Base-by-base conservation (phyloP, 2,797 vertebrate species). In the Fistularia commersonii region DNA sequence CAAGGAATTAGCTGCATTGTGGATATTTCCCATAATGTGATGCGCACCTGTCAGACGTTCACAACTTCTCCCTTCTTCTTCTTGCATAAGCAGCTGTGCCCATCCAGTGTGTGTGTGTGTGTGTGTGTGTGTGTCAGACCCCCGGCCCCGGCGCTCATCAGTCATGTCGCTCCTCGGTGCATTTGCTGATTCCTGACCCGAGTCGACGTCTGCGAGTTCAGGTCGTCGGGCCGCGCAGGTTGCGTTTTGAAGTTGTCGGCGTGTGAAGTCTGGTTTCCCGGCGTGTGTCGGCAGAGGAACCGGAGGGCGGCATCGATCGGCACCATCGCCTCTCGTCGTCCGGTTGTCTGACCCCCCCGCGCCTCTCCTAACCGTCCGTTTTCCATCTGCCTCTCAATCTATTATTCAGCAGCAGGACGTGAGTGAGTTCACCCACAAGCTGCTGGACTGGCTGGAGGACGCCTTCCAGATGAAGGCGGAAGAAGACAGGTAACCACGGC, bases 381-480 rank as follows among this genome's bases (percentile, higher is more conserved):
- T 41, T 39, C 3, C 55, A 7, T 41, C 45, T 54, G 33, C 55
- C n/a, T 41, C 5, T 69, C 2, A 23, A 33, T 63, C 8, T 12
- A 66, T 56, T 52, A 15, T 42, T 77, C 63, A 78, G 90, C 90
- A 98, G 96, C 97, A 99, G 92, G 97, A 99, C 3, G 97, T 99
- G 64, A 99, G 97, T 54, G 97, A 99, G 87, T 98, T 99, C 84
- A 99, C 96, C 61, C 97, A 99, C 83, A 99, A 98, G 74, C 91
- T 99, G 59, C 77, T 99, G 77, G 97, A 99, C 80, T 99, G 97
- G 97, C 87, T 99, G 84, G 97, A 99, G 87, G 97, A 98, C 43
- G 97, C 97, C 70, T 99, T 99, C 80, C 95, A 98, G 90, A 97
- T 98, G 85, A 98, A 97, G 88, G 94, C 96, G 45, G 97, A 98